Percentiles rank a stretch among this genome's conserved stretches.
Evolutionary conservation across 2,797 vertebrate species (phyloP).

Genomic region (Odontamblyopus lacepedii): DNA sequence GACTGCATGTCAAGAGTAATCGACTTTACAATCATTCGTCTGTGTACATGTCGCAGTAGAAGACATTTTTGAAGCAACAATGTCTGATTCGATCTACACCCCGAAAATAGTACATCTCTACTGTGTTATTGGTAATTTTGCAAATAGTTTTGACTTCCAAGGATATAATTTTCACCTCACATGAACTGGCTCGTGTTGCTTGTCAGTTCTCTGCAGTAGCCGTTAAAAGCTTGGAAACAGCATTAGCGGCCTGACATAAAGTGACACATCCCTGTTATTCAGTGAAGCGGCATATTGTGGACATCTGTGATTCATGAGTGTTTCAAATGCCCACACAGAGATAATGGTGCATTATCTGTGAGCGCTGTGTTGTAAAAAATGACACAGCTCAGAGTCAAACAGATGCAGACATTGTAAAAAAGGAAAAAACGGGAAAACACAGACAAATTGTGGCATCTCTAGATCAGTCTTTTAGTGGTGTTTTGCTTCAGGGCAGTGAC

Average conservation of each 20-base stretch:
- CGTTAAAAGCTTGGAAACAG: background rate
- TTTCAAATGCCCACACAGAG: background rate
- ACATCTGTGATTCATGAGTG: background rate
- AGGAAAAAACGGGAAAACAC: too few species aligned
- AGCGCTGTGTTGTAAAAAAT: background rate
- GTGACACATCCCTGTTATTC: background rate
- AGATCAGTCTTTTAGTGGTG: constrained; percentile 32
- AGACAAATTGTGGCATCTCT: background rate
- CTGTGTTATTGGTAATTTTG: background rate
- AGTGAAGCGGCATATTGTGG: background rate
- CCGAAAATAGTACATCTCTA: background rate
- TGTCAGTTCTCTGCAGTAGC: background rate
- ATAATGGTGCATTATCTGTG: background rate
- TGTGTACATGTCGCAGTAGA: background rate
- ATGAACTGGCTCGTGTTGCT: background rate
- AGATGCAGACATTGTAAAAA: background rate
- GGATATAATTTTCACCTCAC: constrained; percentile 1
- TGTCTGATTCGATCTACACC: background rate
- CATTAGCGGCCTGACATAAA: background rate
- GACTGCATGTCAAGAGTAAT: constrained; percentile 16
- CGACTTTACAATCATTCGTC: background rate
- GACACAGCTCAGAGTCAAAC: background rate
- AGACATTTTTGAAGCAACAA: constrained; percentile 1
- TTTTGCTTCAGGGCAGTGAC: constrained; percentile 48
- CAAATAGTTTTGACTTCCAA: background rate